Conservation (phyloP, 2,797 vertebrate species). For the Acanthurus lineatus region DNA sequence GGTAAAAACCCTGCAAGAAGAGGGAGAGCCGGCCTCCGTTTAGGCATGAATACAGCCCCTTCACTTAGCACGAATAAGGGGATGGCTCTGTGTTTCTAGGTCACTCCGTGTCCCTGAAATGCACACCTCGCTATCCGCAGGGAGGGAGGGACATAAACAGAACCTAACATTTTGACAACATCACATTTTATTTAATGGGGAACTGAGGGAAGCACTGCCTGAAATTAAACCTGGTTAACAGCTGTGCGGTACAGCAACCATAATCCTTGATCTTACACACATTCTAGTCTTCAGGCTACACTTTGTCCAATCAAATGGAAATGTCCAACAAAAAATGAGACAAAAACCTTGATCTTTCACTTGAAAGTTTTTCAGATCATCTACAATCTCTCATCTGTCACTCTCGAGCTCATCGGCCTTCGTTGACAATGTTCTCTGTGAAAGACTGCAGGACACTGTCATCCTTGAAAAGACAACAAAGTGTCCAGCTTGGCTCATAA, state of each 20-base stretch:
- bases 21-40: conserved; percentile 55
- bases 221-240: conserved; percentile 40
- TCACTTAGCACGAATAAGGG: conserved; percentile 68
- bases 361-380: conserved; percentile 21
- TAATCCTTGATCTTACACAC: conserved; percentile 10
- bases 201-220: conserved; percentile 25
- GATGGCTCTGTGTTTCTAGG: conserved; percentile 77
- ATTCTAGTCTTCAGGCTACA: background rate
- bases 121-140: conserved; percentile 63
- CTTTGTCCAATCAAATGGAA: conserved; percentile 20
- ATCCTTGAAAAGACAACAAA: conserved; percentile 14
- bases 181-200: conserved; percentile 42
- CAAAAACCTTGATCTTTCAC: conserved; percentile 16
- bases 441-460: conserved; percentile 5
- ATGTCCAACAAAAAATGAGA: background rate
- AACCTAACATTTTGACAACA: conserved; percentile 41
- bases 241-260: background rate
- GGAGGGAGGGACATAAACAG: conserved; percentile 47
- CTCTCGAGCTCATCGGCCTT: background rate
- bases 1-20: conserved; percentile 65
- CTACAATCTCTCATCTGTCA: conserved; percentile 13
- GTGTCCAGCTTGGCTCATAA: background rate
- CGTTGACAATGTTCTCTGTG: background rate
- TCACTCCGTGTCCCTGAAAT: conserved; percentile 76
- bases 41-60: conserved; percentile 68